Evolutionary conservation across 2,797 vertebrate species (phyloP).

Genomic region (Clarias laeviceps): DNA sequence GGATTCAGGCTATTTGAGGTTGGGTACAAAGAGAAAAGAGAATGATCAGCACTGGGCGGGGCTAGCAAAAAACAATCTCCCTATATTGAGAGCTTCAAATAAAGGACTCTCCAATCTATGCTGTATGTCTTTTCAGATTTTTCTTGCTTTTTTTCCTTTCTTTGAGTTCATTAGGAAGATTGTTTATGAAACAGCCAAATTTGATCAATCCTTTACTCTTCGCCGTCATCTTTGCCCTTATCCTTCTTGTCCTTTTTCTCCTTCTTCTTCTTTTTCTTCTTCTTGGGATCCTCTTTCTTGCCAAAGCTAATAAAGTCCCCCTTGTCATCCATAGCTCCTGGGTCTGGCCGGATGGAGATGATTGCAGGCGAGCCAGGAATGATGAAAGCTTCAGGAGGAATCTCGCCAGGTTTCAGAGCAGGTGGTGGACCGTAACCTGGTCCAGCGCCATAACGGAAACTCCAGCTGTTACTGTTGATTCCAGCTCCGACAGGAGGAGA

Average conservation of each 20-base stretch:
- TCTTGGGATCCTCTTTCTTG: constrained; percentile 98
- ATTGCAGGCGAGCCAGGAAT: constrained; percentile 98
- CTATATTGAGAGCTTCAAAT: constrained; percentile 3
- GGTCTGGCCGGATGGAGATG: constrained; percentile 97
- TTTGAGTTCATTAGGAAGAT: constrained; percentile 64
- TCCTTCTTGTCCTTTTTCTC: constrained; percentile 98
- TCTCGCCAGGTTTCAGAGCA: constrained; percentile 92
- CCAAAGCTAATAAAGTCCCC: constrained; percentile 99
- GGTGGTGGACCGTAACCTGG: constrained; percentile 80
- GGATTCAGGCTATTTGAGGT: constrained; percentile 2
- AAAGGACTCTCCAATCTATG: constrained; percentile 47
- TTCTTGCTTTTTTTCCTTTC: constrained; percentile 60
- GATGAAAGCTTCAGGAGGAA: constrained; percentile 97
- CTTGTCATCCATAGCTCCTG: constrained; percentile 89
- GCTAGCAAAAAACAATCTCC: constrained; percentile 7
- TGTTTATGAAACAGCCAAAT: constrained; percentile 24
- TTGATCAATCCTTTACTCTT: constrained; percentile 75
- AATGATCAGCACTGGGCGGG: constrained; percentile 27
- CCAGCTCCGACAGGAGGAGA: constrained; percentile 97
- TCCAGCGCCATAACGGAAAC: constrained; percentile 93
- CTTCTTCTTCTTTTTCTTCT: constrained; percentile 99
- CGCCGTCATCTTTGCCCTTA: constrained; percentile 92
- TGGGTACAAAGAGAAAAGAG: constrained; percentile 18
- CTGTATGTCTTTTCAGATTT: constrained; percentile 66
- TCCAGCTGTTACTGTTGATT: constrained; percentile 99